Evolutionary conservation across 64 coral and sea anemone genomes (phyloP).

Genomic region (Montipora efflorescens): DNA sequence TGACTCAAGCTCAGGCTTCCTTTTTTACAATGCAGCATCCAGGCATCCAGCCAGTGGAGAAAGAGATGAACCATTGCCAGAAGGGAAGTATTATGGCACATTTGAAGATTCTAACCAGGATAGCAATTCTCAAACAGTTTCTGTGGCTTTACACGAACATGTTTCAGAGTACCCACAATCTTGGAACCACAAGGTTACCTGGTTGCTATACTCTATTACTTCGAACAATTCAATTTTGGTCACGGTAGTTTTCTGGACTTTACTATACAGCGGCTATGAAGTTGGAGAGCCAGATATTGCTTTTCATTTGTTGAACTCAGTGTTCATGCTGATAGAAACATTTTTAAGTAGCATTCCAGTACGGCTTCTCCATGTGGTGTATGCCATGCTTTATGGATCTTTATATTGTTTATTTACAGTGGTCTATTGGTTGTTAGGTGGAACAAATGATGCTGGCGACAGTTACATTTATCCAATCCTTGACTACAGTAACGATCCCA

Average conservation of each 20-base stretch:
- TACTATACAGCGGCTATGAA: conserved; percentile 53
- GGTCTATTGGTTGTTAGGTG: conserved; percentile 70
- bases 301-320: conserved; percentile 74
- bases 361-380: conserved; percentile 58
- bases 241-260: conserved; percentile 63
- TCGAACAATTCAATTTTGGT: conserved; percentile 60
- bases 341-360: conserved; percentile 70
- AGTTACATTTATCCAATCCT: conserved; percentile 71
- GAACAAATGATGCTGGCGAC: conserved; percentile 37
- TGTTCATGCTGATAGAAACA: conserved; percentile 75
- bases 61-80: background rate
- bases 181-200: conserved; percentile 75
- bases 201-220: conserved; percentile 76
- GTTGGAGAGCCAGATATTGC: conserved; percentile 52
- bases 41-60: background rate
- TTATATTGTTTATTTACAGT: conserved; percentile 66
- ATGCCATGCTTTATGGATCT: conserved; percentile 64
- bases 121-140: background rate
- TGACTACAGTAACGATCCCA: conserved; percentile 50
- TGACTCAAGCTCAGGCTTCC: background rate
- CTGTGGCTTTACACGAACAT: background rate
- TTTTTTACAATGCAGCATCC: background rate
- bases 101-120: conserved; percentile 3
- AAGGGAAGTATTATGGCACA: background rate
- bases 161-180: conserved; percentile 2